Percentiles rank a stretch among this genome's conserved stretches.
These are phyloP conservation scores for Columba janthina DNA, from an alignment of 2,113 vertebrate genomes.

Conservation along the genomic window DNA sequence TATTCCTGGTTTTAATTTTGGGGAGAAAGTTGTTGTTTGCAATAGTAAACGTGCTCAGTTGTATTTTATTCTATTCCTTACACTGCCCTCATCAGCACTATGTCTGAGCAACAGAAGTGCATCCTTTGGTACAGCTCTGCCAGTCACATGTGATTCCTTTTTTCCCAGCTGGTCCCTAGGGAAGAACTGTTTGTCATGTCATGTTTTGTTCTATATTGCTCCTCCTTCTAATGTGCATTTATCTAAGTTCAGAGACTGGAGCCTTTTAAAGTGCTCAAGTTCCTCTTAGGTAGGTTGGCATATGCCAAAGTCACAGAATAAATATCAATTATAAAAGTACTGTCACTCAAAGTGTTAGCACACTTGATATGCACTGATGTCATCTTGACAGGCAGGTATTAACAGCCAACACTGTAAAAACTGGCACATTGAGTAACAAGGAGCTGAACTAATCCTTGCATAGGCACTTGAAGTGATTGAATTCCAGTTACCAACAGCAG, in stretches of 20 bases:
- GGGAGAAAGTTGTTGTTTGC: not conserved
- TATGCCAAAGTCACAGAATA: not conserved
- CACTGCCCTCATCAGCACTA: not conserved
- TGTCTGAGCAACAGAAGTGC: accelerated
- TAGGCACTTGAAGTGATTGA: not conserved
- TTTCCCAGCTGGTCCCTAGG: not conserved
- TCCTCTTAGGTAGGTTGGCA: not conserved
- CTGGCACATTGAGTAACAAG: not conserved
- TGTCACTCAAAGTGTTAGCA: not conserved
- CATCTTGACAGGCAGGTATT: not conserved
- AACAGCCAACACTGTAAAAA: not conserved
- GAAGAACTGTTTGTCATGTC: not conserved
- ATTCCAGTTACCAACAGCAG: not conserved
- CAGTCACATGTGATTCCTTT: not conserved
- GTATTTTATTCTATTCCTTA: not conserved
- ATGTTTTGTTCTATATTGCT: not conserved
- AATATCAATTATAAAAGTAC: not conserved
- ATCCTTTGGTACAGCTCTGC: not conserved
- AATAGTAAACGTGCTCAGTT: not conserved
- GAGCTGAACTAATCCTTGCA: not conserved
- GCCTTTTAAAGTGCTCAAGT: not conserved
- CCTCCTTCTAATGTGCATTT: not conserved
- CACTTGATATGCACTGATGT: accelerated
- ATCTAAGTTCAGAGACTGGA: not conserved
- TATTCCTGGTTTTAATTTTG: not conserved